A percentile compares a stretch with the other conserved stretches of the same genome.
These are phyloP conservation scores for Schizotus pectinicornis DNA, from an alignment of 2,888 invertebrate genomes.

Conservation along the genomic window DNA sequence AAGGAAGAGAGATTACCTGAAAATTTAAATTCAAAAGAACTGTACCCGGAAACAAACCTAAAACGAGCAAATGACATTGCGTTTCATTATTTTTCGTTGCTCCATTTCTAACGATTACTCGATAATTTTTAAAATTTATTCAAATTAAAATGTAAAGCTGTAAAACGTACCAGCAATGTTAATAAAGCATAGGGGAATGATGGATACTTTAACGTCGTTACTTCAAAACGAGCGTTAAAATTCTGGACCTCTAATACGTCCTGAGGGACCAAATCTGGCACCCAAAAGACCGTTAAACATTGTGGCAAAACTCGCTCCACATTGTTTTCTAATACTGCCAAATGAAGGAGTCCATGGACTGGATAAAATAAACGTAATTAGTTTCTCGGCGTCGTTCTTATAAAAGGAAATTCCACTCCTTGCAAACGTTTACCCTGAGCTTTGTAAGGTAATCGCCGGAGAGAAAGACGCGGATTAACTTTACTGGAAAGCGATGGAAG, in stretches of 20 bases:
- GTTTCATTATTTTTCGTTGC: neutral
- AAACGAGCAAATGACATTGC: slow-evolving; percentile 1
- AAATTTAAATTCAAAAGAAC: slow-evolving; percentile 11
- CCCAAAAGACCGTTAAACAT: neutral
- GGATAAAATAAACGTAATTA: slow-evolving; percentile 13
- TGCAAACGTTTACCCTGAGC: slow-evolving; percentile 9
- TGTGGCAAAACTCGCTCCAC: slow-evolving; percentile 6
- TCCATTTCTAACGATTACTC: neutral
- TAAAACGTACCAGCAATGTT: neutral
- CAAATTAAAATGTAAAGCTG: slow-evolving; percentile 1
- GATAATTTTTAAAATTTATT: slow-evolving; percentile 4
- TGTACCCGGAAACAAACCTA: neutral
- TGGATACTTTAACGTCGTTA: slow-evolving; percentile 4
- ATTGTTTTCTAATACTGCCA: slow-evolving; percentile 14
- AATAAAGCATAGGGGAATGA: neutral
- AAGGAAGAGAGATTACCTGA: slow-evolving; percentile 17
- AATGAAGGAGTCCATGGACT: slow-evolving; percentile 6
- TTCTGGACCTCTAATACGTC: neutral
- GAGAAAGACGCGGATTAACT: slow-evolving; percentile 8
- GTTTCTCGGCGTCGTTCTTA: slow-evolving; percentile 7
- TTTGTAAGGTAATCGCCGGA: slow-evolving; percentile 12
- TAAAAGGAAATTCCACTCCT: slow-evolving; percentile 13
- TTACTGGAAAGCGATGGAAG: slow-evolving; percentile 4
- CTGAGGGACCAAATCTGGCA: too few species aligned
- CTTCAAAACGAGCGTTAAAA: neutral